A percentile compares a stretch with the other conserved stretches of the same genome.
Evolutionary conservation across 2,797 vertebrate genomes (phyloP).

Genomic region (Enteromius fasciolatus): DNA sequence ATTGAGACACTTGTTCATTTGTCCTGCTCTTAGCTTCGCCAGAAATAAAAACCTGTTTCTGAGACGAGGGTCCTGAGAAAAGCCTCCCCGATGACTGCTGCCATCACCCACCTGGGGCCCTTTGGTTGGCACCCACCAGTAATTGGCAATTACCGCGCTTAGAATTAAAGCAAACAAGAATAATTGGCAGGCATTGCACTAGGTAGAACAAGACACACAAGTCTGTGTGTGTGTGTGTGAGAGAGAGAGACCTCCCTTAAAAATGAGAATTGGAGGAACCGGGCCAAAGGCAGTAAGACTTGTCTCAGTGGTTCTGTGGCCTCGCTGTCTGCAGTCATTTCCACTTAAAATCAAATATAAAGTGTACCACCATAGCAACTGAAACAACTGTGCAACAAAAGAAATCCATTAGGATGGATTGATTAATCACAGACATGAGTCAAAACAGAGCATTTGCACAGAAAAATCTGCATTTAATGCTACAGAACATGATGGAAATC

Average conservation of each 20-base stretch:
- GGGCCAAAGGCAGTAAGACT: conserved; percentile 18
- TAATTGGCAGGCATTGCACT: conserved; percentile 51
- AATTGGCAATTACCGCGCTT: conserved; percentile 54
- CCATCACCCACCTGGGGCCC: conserved; percentile 28
- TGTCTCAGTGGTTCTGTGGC: conserved; percentile 34
- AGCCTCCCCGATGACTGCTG: conserved; percentile 24
- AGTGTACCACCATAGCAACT: conserved; percentile 37
- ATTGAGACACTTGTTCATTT: conserved; percentile 46
- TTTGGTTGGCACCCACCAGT: conserved; percentile 54
- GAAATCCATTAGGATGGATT: neutral
- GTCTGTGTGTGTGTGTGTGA: neutral
- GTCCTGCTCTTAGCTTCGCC: conserved; percentile 8
- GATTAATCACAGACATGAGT: neutral
- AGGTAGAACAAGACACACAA: neutral
- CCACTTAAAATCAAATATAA: conserved; percentile 35
- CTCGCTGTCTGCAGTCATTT: conserved; percentile 36
- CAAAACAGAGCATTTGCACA: neutral
- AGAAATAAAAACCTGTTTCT: conserved; percentile 36
- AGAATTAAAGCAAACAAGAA: conserved; percentile 60
- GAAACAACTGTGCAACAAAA: conserved; percentile 24
- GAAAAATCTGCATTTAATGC: neutral
- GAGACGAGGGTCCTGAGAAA: conserved; percentile 16
- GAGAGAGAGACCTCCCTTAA: conserved; percentile 30
- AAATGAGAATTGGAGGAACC: conserved; percentile 24
- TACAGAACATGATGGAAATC: neutral